Evolutionary conservation across 2,797 vertebrate species (phyloP).

Genomic region (Tragopan temminckii): DNA sequence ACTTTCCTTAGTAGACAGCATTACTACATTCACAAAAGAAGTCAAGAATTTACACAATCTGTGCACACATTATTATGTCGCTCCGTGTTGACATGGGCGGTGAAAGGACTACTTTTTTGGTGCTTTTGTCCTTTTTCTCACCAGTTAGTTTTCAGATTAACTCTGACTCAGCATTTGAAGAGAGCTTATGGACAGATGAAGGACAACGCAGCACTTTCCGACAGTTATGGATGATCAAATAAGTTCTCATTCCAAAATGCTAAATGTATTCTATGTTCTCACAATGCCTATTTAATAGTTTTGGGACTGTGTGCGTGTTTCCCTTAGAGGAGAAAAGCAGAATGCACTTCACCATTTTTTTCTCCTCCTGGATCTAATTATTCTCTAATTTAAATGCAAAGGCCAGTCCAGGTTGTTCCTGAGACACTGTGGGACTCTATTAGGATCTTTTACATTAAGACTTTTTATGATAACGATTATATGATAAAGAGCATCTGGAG

Average conservation of each 20-base stretch:
- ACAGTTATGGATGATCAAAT: background rate
- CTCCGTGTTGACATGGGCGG: background rate
- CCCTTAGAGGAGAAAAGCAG: constrained; percentile 52
- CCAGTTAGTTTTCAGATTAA: background rate
- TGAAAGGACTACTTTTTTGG: background rate
- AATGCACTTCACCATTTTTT: constrained; percentile 40
- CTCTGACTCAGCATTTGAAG: background rate
- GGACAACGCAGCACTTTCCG: background rate
- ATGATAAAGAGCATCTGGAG: constrained; percentile 83
- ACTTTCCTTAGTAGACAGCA: background rate
- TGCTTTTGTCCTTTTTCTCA: background rate
- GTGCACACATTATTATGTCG: accelerated
- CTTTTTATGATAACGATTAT: constrained; percentile 81
- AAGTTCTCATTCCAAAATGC: constrained; percentile 12
- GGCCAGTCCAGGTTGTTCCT: constrained; percentile 68
- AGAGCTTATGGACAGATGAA: background rate
- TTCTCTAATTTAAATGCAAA: constrained; percentile 82
- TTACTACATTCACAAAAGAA: background rate
- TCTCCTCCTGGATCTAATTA: constrained; percentile 76
- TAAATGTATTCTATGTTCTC: constrained; percentile 43
- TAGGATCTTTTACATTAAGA: constrained; percentile 75
- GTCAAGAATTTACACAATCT: background rate
- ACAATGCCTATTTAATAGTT: constrained; percentile 59
- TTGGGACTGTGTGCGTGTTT: constrained; percentile 21
- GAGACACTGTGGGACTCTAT: constrained; percentile 70